Evolutionary conservation across 2,797 vertebrate genomes (phyloP).

Genomic region (Setipinna tenuifilis): DNA sequence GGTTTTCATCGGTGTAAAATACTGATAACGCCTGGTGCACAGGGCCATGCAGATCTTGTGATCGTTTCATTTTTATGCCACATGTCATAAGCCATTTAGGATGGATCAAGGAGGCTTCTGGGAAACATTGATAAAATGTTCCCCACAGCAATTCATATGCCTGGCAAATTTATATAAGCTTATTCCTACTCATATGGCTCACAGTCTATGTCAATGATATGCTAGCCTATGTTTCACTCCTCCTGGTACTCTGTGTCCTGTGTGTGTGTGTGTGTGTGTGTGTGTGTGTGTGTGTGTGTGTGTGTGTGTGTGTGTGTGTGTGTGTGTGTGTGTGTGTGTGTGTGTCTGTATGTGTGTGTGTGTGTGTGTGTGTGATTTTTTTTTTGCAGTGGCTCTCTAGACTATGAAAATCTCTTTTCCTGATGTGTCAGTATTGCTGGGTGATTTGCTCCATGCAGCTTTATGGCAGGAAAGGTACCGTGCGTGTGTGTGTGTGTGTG

Average conservation of each 20-base stretch:
- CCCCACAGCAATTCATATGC: background rate
- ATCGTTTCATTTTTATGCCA: constrained; percentile 60
- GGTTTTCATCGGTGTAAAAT: constrained; percentile 41
- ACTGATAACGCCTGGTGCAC: background rate
- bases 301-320: constrained; percentile 58
- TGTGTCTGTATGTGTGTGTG: constrained; percentile 15
- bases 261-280: background rate
- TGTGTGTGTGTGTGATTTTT: constrained; percentile 29
- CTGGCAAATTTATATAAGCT: background rate
- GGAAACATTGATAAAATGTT: constrained; percentile 9
- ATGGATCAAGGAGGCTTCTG: constrained; percentile 54
- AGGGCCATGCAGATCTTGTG: constrained; percentile 56
- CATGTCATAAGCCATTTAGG: constrained; percentile 65
- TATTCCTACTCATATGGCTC: background rate
- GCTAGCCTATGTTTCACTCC: background rate
- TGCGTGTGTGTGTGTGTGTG: constrained; percentile 47
- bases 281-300: no score
- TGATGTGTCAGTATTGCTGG: constrained; percentile 55
- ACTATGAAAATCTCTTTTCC: background rate
- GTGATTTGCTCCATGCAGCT: constrained; percentile 69
- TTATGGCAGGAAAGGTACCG: constrained; percentile 59
- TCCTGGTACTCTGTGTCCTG: background rate
- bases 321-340: constrained; percentile 33
- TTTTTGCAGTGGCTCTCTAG: constrained; percentile 31
- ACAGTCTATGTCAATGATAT: background rate